A percentile compares a stretch with the other conserved stretches of the same genome.
Conservation (phyloP, 2,888 invertebrate species). For the Epistrophe eligans region DNA sequence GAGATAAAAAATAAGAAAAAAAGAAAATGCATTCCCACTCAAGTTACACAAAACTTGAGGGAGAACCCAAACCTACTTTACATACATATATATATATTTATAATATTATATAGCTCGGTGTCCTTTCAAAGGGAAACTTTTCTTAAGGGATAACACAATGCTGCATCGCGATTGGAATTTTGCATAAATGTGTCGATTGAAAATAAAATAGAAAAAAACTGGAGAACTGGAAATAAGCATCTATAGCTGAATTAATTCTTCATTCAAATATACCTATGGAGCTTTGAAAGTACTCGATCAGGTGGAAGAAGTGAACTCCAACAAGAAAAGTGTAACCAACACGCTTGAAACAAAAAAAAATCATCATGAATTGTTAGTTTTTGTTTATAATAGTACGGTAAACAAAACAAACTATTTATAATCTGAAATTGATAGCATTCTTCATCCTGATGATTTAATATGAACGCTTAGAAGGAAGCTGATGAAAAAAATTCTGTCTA, state of each 20-base stretch:
- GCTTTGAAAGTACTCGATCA: constrained; percentile 50
- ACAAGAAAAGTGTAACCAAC: constrained; percentile 20
- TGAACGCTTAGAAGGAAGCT: too few species aligned
- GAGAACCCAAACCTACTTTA: neutral
- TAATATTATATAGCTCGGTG: neutral
- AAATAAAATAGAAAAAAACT: constrained; percentile 24
- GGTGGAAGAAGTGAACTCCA: constrained; percentile 51
- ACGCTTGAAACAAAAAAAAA: neutral
- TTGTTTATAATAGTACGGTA: too few species aligned
- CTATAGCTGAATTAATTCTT: constrained; percentile 53
- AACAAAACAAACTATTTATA: too few species aligned
- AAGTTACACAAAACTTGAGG: constrained; percentile 32
- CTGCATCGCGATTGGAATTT: constrained; percentile 20
- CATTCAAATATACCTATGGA: constrained; percentile 43
- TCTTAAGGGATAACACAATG: constrained; percentile 14
- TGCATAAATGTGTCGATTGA: constrained; percentile 70
- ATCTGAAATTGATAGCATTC: too few species aligned
- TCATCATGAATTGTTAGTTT: neutral
- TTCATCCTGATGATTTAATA: too few species aligned
- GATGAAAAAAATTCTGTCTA: too few species aligned
- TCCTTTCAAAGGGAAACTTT: constrained; percentile 51
- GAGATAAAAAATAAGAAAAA: constrained; percentile 30
- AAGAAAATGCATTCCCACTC: constrained; percentile 53
- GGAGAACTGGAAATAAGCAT: constrained; percentile 47
- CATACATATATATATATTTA: too few species aligned